These are phyloP conservation scores for Cosmopolites sordidus DNA, from an alignment of 2,888 invertebrate species.

Conservation along the genomic window DNA sequence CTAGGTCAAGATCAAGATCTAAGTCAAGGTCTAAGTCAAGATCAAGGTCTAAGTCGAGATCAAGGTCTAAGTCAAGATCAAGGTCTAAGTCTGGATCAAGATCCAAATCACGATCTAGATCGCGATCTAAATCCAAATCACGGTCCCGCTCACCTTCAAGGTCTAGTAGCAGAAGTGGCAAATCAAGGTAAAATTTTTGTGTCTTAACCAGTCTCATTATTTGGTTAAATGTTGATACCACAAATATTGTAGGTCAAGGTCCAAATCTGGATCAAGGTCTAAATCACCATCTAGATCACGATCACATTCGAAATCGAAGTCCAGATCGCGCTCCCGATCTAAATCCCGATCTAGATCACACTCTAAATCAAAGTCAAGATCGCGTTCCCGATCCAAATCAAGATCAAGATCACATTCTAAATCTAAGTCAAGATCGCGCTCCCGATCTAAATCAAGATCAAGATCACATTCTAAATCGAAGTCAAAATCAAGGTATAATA, in stretches of 20 bases:
- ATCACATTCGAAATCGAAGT: slow-evolving; percentile 39
- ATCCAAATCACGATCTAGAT: slow-evolving; percentile 40
- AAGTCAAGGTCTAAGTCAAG: slow-evolving; percentile 17
- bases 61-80: slow-evolving; percentile 33
- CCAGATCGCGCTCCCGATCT: slow-evolving; percentile 42
- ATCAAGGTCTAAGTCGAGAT: slow-evolving; percentile 28
- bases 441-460: slow-evolving; percentile 43
- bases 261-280: slow-evolving; percentile 43
- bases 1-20: slow-evolving; percentile 35
- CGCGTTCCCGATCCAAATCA: slow-evolving; percentile 33
- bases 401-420: slow-evolving; percentile 37
- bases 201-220: no score
- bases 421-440: slow-evolving; percentile 40
- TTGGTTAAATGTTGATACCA: no score
- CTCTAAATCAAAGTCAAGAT: slow-evolving; percentile 42
- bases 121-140: slow-evolving; percentile 26
- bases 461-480: slow-evolving; percentile 36
- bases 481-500: slow-evolving; percentile 44
- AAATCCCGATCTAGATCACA: slow-evolving; percentile 47
- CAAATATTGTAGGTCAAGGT: slow-evolving; percentile 39
- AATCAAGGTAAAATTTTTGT: slow-evolving; percentile 35
- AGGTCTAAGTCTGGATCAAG: slow-evolving; percentile 43
- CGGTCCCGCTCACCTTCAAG: slow-evolving; percentile 45
- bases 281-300: slow-evolving; percentile 40
- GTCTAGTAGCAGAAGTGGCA: slow-evolving; percentile 40